phyloP scores from a whole-genome alignment of 2,888 invertebrate species.

The Zygogramma bicolorata region DNA sequence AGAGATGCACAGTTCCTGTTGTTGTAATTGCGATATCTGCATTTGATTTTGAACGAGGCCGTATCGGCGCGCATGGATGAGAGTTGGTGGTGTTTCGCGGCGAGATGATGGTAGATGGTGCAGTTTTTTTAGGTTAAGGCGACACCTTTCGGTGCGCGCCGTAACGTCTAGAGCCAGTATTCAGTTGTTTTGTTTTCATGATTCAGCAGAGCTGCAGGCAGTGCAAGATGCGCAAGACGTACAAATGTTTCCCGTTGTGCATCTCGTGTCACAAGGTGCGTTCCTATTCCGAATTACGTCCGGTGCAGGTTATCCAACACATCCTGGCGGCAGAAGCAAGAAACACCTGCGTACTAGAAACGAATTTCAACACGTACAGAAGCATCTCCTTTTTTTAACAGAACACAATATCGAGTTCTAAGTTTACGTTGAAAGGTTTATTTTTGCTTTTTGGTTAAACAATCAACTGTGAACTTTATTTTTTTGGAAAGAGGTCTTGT shows the following conservation, averaged over 20 bases:
- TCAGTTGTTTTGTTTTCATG: slow-evolving; percentile 49
- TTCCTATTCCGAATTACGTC: slow-evolving; percentile 22
- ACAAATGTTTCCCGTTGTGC: slow-evolving; percentile 58
- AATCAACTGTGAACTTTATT: too few relatives aligned
- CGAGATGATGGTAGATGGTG: too few relatives aligned
- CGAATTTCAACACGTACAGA: too few relatives aligned
- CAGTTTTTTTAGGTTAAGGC: slow-evolving; percentile 19
- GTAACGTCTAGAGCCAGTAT: slow-evolving; percentile 28
- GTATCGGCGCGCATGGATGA: background rate
- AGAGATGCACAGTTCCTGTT: background rate
- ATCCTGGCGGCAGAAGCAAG: too few relatives aligned
- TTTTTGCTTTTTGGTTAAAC: too few relatives aligned
- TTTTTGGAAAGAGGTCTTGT: too few relatives aligned
- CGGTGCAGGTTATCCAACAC: too few relatives aligned
- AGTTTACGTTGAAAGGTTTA: too few relatives aligned
- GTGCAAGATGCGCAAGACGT: slow-evolving; percentile 58
- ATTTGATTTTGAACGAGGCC: background rate
- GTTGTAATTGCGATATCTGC: background rate
- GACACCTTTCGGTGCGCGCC: slow-evolving; percentile 14
- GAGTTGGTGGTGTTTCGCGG: slow-evolving; percentile 18
- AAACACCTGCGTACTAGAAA: too few relatives aligned
- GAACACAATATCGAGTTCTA: too few relatives aligned
- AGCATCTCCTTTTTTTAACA: too few relatives aligned
- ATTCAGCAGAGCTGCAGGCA: slow-evolving; percentile 56
- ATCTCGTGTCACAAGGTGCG: slow-evolving; percentile 58